Evolutionary conservation across 1,140 invertebrate genomes (phyloP), one percentile per base, ranked within the genome.

Genomic region (Drosophila seguyi): DNA sequence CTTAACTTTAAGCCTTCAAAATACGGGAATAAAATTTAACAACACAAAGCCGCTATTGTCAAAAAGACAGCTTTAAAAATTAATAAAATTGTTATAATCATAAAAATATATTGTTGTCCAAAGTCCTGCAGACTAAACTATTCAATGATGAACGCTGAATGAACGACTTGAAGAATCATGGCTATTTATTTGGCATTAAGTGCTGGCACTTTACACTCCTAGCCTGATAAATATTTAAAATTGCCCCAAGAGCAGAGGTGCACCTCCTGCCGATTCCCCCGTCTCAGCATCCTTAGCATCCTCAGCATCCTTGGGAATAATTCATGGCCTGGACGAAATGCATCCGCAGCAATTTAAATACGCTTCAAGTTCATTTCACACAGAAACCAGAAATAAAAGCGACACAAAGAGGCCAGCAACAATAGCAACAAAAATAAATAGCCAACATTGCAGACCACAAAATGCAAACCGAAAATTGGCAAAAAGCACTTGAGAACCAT

Each of bases 401-500:
- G 50, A 75, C 45, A 67, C 44, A 77, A 57, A 61, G 65, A 38
- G 57, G 34, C 22, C 73, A 56, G 22, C 44, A 57, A 80, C 61
- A 57, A 29, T 22, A 3, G n/a, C 39, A 38, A 56, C 27, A 29
- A 36, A 36, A 65, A 56, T 56, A 57, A 59, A 38, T 55, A 38
- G 52, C 34, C 52, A 55, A 38, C 52, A 55, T 55, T 42, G 52
- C 44, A 60, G 50, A 45, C 73, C 73, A 75, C 71, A 75, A 44
- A 71, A 66, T 76, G 36, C 57, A 71, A 52, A 56, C 63, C 58
- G 29, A 57, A 78, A 78, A 76, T 71, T 77, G 65, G 52, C 52
- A 57, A 50, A 72, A 78, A 56, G 45, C 58, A 78, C 66, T 78
- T 78, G 59, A 58, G 59, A 75, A 56, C 22, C 62, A 77, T 76